Evolutionary conservation across 2,888 invertebrate species (phyloP).

Genomic region (Drosophila fulvimacula): DNA sequence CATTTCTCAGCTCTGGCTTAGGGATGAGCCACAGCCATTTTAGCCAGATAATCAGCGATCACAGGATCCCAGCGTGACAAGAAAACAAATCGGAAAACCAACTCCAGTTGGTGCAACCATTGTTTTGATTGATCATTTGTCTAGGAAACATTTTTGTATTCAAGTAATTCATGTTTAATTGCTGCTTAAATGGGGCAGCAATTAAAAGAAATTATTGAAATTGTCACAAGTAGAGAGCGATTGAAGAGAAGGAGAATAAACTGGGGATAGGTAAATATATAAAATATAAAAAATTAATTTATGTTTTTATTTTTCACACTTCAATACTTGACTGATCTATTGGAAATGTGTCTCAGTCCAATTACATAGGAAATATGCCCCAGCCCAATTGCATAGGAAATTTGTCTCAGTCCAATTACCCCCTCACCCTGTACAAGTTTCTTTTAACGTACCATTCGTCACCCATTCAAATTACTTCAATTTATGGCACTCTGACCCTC

Average conservation of each 20-base stretch:
- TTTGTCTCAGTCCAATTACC: neutral
- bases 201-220: neutral
- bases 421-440: neutral
- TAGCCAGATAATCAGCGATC: conserved; percentile 29
- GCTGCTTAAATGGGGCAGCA: neutral
- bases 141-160: neutral
- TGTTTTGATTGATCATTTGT: conserved; percentile 41
- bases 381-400: neutral
- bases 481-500: neutral
- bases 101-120: conserved; percentile 10
- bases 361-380: neutral
- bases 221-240: neutral
- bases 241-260: neutral
- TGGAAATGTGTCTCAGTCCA: neutral
- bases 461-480: conserved; percentile 4
- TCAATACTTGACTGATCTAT: neutral
- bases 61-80: conserved; percentile 49
- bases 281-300: too few relatives aligned
- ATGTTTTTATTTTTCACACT: neutral
- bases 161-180: conserved; percentile 3
- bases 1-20: conserved; percentile 16
- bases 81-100: conserved; percentile 9
- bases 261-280: too few relatives aligned
- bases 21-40: conserved; percentile 33
- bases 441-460: neutral